Conservation (phyloP, 2,797 vertebrate genomes). For the Buphagus erythrorhynchus region DNA sequence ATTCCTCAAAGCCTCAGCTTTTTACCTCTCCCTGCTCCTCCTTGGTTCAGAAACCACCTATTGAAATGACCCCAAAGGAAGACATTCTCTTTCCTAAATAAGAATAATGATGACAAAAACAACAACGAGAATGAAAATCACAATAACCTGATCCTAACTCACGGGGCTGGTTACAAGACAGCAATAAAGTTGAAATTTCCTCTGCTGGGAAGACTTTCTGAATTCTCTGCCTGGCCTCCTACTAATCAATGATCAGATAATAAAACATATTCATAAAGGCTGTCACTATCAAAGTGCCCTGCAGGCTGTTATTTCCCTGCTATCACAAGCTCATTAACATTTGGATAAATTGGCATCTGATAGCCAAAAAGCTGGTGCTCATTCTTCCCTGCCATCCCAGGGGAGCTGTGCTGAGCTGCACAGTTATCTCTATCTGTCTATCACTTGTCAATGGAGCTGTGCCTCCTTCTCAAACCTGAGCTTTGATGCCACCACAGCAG, state of each 20-base stretch:
- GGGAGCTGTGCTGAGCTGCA: background rate
- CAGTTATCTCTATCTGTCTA: background rate
- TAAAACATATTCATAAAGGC: slow-evolving; percentile 37
- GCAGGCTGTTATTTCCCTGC: background rate
- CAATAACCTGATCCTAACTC: background rate
- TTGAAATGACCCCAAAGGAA: background rate
- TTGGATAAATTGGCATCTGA: background rate
- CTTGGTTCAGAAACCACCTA: background rate
- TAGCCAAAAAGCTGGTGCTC: background rate
- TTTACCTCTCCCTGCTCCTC: background rate
- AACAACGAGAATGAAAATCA: background rate
- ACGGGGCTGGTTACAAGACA: background rate
- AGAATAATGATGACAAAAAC: background rate
- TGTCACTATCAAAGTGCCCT: background rate
- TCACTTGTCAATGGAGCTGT: rapidly evolving
- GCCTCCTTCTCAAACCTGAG: background rate
- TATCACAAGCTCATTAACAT: background rate
- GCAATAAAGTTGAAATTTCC: background rate
- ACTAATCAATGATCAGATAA: slow-evolving; percentile 23
- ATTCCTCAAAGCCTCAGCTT: background rate
- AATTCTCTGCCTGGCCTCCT: background rate
- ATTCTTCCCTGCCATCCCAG: rapidly evolving
- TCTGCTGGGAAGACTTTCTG: background rate
- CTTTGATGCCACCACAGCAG: background rate
- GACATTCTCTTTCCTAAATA: background rate